These are phyloP conservation scores for Chelmon rostratus DNA, from an alignment of 2,797 vertebrate genomes.

Conservation along the genomic window DNA sequence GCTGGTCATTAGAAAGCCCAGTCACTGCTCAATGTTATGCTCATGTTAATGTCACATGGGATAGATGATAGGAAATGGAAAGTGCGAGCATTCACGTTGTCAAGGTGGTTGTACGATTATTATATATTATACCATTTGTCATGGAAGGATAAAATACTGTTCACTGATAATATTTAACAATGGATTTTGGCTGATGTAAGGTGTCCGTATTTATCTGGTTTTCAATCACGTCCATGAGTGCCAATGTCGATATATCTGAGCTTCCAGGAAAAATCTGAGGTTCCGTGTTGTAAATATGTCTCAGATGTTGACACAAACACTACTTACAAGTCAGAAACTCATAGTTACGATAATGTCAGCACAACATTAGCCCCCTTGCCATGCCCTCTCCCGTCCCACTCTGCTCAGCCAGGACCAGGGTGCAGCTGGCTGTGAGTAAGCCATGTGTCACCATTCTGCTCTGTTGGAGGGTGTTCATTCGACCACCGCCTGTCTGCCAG, in stretches of 20 bases:
- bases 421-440: constrained; percentile 60
- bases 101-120: neutral
- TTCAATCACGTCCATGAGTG: neutral
- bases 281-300: neutral
- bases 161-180: neutral
- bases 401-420: constrained; percentile 48
- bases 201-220: neutral
- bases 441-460: constrained; percentile 53
- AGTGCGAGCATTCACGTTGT: neutral
- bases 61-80: neutral
- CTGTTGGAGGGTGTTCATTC: constrained; percentile 56
- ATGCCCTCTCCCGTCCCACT: constrained; percentile 31
- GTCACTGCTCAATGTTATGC: neutral
- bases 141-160: neutral
- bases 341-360: constrained; percentile 9
- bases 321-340: constrained; percentile 14
- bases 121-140: neutral
- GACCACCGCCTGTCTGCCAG: constrained; percentile 46
- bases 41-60: neutral
- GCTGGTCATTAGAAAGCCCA: neutral
- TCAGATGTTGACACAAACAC: neutral
- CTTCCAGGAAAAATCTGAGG: neutral
- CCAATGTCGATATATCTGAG: neutral
- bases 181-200: neutral
- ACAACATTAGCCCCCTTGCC: constrained; percentile 16